Percentiles rank a stretch among this genome's conserved stretches.
Evolutionary conservation across 2,113 vertebrate genomes (phyloP).

Genomic region (Hemiscyllium ocellatum): DNA sequence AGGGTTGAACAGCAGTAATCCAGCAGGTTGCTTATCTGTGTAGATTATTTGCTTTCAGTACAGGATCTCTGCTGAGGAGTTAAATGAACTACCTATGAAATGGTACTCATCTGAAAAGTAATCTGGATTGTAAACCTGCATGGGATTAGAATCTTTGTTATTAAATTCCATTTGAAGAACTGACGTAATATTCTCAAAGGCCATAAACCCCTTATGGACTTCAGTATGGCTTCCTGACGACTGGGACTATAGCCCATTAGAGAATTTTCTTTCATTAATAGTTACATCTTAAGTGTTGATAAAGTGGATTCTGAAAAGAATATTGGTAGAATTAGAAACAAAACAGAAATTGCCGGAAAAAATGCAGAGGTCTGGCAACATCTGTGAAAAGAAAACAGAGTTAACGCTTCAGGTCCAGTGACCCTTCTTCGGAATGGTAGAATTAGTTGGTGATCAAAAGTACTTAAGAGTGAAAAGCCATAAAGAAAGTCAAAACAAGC

Average conservation of each 20-base stretch:
- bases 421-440: too few species aligned
- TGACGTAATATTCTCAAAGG: not conserved
- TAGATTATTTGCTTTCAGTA: not conserved
- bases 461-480: not conserved
- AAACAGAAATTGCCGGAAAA: too few species aligned
- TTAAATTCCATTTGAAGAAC: not conserved
- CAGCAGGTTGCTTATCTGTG: not conserved
- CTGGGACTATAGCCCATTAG: too few species aligned
- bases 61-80: not conserved
- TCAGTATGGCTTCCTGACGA: not conserved
- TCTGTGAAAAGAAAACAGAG: too few species aligned
- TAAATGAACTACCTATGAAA: not conserved
- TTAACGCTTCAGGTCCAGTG: too few species aligned
- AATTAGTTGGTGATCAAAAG: not conserved
- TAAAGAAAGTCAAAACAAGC: too few species aligned
- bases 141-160: not conserved
- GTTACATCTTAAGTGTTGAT: not conserved
- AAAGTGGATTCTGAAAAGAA: not conserved
- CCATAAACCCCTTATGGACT: not conserved
- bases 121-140: not conserved
- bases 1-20: not conserved
- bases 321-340: not conserved
- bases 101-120: slow-evolving; percentile 1
- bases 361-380: too few species aligned
- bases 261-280: not conserved